Percentiles rank a stretch among this genome's conserved stretches.
These are phyloP conservation scores for Chinchilla lanigera DNA, from an alignment of 2,113 vertebrate species.

Conservation along the genomic window DNA sequence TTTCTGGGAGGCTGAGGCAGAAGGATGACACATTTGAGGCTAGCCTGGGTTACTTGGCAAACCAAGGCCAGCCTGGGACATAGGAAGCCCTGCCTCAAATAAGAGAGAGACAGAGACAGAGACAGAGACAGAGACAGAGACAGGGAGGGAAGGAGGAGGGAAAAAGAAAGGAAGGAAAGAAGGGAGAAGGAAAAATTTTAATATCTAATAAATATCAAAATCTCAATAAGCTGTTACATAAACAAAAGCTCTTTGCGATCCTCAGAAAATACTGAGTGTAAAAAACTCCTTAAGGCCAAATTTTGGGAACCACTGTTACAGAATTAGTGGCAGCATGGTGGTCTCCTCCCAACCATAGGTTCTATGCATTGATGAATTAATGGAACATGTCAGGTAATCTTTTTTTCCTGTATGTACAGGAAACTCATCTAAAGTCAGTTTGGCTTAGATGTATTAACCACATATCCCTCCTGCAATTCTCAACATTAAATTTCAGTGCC, in stretches of 20 bases:
- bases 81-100: background rate
- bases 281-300: background rate
- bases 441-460: background rate
- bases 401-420: background rate
- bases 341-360: background rate
- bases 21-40: background rate
- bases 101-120: background rate
- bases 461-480: background rate
- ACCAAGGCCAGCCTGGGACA: background rate
- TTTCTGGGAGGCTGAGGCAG: background rate
- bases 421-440: background rate
- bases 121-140: background rate
- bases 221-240: background rate
- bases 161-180: background rate
- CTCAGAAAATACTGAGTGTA: background rate
- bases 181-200: background rate
- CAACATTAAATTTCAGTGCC: background rate
- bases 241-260: background rate
- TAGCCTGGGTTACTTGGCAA: background rate
- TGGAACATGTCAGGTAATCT: background rate
- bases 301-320: background rate
- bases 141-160: background rate
- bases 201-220: background rate
- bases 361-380: background rate
- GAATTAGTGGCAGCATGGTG: fast-evolving